A percentile compares a stretch with the other conserved stretches of the same genome.
These are phyloP conservation scores for Colaptes auratus DNA, from an alignment of 2,113 vertebrate genomes.

Conservation along the genomic window DNA sequence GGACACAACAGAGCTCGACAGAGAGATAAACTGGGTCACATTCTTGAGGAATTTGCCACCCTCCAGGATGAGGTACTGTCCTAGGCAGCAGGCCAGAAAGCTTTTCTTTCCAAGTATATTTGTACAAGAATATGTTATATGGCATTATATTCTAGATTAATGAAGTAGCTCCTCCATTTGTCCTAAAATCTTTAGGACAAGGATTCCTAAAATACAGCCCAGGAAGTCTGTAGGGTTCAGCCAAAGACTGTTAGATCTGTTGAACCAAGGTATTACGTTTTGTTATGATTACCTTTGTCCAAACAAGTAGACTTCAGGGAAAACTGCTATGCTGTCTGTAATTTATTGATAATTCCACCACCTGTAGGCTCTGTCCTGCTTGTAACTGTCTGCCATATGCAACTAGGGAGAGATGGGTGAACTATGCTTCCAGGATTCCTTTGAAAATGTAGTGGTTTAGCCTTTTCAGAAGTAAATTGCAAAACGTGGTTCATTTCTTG, in stretches of 20 bases:
- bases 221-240: neutral
- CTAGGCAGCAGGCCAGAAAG: neutral
- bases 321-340: neutral
- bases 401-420: neutral
- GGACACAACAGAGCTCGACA: slow-evolving; percentile 97
- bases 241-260: neutral
- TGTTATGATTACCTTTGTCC: neutral
- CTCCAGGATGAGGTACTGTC: slow-evolving; percentile 93
- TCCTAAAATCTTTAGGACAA: neutral
- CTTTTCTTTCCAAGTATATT: neutral
- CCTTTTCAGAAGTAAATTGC: neutral
- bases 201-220: neutral
- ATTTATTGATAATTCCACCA: neutral
- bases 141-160: neutral
- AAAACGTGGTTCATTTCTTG: neutral
- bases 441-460: neutral
- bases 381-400: neutral
- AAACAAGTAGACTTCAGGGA: neutral
- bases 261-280: neutral
- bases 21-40: slow-evolving; percentile 97
- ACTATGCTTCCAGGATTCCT: neutral
- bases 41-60: slow-evolving; percentile 97
- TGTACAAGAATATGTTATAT: neutral
- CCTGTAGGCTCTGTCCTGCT: neutral
- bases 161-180: neutral